Percentiles rank a stretch among this genome's conserved stretches.
These are phyloP conservation scores for Dermochelys coriacea DNA, from an alignment of 2,797 vertebrate genomes.

Conservation along the genomic window DNA sequence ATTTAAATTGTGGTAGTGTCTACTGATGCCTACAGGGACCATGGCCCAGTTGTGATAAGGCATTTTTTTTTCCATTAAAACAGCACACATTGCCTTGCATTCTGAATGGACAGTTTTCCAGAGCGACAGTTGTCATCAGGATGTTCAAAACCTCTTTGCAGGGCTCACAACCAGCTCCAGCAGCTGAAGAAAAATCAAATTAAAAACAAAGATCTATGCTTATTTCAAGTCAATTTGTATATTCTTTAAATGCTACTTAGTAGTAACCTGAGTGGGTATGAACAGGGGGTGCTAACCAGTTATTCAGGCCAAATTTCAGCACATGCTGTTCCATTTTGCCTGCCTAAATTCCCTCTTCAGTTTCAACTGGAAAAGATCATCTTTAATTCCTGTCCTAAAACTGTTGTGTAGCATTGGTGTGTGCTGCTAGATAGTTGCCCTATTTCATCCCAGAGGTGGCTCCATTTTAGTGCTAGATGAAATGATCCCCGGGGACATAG, in stretches of 20 bases:
- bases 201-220: background rate
- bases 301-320: constrained; percentile 16
- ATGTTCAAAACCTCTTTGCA: background rate
- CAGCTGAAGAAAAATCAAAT: background rate
- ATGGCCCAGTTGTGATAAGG: background rate
- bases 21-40: background rate
- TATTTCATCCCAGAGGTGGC: background rate
- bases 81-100: background rate
- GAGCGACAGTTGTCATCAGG: background rate
- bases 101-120: background rate
- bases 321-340: constrained; percentile 8
- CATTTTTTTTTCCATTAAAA: background rate
- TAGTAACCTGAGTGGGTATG: background rate
- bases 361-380: background rate
- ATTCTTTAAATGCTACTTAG: background rate
- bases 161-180: background rate
- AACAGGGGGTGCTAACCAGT: background rate
- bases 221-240: fast-evolving
- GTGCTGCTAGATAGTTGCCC: background rate
- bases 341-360: background rate
- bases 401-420: background rate
- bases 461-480: background rate
- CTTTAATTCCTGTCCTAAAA: background rate
- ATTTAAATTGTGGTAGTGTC: background rate
- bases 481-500: background rate